Evolutionary conservation across 2,113 vertebrate genomes (phyloP).

Genomic region (zebrafish (Danio rerio)): GRCz12tu NC_133188.1:42135501-42136000

Average conservation of each 20-base stretch:
- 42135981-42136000: conserved; percentile 22
- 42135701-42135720: background rate
- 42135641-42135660: background rate
- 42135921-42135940: background rate
- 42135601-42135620: background rate
- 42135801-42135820: background rate
- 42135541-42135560: background rate
- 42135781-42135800: conserved; percentile 19
- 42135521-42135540: background rate
- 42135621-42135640: background rate
- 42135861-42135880: background rate
- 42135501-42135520: background rate
- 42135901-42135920: background rate
- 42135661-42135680: background rate
- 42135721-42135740: background rate
- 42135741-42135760: background rate
- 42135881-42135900: conserved; percentile 13
- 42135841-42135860: background rate
- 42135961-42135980: conserved; percentile 14
- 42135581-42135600: background rate
- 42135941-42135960: background rate
- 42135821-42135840: conserved; percentile 15
- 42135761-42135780: background rate
- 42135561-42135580: background rate
- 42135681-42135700: background rate